Conservation (phyloP, 2,113 vertebrate species). For the Pontoporia blainvillei region DNA sequence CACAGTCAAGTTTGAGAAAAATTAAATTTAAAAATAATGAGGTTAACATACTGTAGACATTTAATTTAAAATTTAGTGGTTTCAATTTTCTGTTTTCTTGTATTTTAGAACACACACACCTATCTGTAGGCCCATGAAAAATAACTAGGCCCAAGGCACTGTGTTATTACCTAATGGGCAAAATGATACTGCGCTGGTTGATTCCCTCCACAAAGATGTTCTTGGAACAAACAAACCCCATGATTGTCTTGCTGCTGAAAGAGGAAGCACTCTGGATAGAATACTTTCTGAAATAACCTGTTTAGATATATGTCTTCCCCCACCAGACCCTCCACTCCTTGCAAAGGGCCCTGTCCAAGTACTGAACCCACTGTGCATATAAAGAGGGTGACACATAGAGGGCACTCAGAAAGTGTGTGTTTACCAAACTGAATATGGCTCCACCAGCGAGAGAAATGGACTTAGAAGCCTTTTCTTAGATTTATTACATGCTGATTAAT, state of each 20-base stretch:
- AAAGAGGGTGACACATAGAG: fast-evolving
- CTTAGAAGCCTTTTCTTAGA: neutral
- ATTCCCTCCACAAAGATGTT: neutral
- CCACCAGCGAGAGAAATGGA: neutral
- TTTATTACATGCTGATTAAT: neutral
- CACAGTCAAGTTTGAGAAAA: neutral
- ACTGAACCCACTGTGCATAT: too few relatives aligned
- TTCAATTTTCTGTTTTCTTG: neutral
- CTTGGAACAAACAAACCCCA: neutral
- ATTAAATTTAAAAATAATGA: neutral
- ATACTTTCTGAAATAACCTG: neutral
- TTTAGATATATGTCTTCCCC: neutral
- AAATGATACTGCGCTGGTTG: neutral
- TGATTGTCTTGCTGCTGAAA: neutral
- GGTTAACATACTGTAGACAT: neutral
- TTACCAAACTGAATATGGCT: neutral
- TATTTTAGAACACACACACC: neutral
- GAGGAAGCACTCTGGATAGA: neutral
- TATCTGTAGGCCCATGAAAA: neutral
- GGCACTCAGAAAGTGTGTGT: neutral
- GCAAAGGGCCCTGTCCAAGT: neutral
- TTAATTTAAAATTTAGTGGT: neutral
- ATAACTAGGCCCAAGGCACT: neutral
- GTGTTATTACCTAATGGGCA: neutral
- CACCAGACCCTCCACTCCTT: neutral